A percentile compares a stretch with the other conserved stretches of the same genome.
Evolutionary conservation across 2,888 invertebrate species (phyloP).

Genomic region (Liodrosophila aerea): DNA sequence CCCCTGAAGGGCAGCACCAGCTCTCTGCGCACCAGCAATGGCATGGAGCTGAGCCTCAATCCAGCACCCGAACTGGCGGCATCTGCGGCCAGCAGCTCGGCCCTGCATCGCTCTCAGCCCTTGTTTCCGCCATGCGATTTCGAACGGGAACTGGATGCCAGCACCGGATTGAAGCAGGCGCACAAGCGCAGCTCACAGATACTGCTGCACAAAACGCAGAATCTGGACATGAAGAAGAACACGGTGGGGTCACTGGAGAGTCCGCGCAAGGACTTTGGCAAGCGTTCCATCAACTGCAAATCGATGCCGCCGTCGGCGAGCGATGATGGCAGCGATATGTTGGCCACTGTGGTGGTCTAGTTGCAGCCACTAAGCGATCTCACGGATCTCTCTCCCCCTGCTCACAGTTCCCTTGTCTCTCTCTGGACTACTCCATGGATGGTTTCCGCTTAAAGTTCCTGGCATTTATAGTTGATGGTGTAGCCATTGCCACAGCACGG

Average conservation of each 20-base stretch:
- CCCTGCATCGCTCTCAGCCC: constrained; percentile 81
- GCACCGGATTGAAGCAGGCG: constrained; percentile 76
- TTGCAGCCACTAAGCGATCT: neutral
- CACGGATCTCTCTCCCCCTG: neutral
- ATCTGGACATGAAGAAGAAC: constrained; percentile 92
- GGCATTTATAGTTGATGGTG: constrained; percentile 39
- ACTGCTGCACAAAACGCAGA: constrained; percentile 91
- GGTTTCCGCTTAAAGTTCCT: constrained; percentile 43
- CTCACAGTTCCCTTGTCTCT: no score
- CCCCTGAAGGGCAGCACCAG: constrained; percentile 87
- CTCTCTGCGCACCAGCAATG: constrained; percentile 84
- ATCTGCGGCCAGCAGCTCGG: constrained; percentile 81
- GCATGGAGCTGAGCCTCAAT: constrained; percentile 83
- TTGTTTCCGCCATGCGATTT: constrained; percentile 81
- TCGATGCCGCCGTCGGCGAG: constrained; percentile 78
- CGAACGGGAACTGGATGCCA: constrained; percentile 82
- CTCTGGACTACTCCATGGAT: no score
- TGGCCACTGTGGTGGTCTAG: constrained; percentile 85
- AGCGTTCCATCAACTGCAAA: constrained; percentile 87
- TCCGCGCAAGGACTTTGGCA: constrained; percentile 89
- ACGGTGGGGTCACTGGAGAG: constrained; percentile 85
- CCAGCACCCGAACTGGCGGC: constrained; percentile 82
- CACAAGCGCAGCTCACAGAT: constrained; percentile 85
- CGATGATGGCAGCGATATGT: constrained; percentile 83
- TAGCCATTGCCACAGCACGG: constrained; percentile 57